A percentile compares a stretch with the other conserved stretches of the same genome.
Conservation (phyloP, 2,113 vertebrate genomes). For the Galbula dea region DNA sequence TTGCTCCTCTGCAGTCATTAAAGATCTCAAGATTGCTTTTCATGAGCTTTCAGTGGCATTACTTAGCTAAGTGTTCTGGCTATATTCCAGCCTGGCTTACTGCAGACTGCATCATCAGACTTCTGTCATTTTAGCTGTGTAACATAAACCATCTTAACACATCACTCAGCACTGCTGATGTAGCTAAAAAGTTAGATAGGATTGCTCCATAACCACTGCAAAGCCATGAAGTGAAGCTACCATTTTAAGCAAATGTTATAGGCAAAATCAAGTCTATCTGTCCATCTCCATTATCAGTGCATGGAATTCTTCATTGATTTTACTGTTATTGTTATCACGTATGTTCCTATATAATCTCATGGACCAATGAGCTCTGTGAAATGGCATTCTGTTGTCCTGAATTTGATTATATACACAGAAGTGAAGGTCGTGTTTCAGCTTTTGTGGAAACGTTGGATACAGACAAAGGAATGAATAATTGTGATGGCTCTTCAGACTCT, state of each 20-base stretch:
- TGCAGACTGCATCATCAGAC: neutral
- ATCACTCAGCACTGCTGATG: neutral
- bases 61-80: neutral
- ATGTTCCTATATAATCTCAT: neutral
- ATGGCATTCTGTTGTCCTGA: neutral
- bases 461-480: neutral
- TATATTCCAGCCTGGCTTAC: neutral
- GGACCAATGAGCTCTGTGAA: neutral
- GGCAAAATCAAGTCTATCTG: neutral
- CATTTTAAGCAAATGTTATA: neutral
- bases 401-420: neutral
- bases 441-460: neutral
- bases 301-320: neutral
- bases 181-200: neutral
- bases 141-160: neutral
- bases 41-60: neutral
- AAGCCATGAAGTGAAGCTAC: neutral
- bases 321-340: neutral
- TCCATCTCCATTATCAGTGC: neutral
- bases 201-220: neutral
- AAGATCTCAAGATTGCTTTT: slow-evolving; percentile 12
- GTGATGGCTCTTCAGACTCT: neutral
- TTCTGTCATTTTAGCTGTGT: neutral
- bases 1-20: neutral
- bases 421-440: neutral